These are phyloP conservation scores for Triplophysa rosa DNA, from an alignment of 2,113 vertebrate species.

Conservation along the genomic window DNA sequence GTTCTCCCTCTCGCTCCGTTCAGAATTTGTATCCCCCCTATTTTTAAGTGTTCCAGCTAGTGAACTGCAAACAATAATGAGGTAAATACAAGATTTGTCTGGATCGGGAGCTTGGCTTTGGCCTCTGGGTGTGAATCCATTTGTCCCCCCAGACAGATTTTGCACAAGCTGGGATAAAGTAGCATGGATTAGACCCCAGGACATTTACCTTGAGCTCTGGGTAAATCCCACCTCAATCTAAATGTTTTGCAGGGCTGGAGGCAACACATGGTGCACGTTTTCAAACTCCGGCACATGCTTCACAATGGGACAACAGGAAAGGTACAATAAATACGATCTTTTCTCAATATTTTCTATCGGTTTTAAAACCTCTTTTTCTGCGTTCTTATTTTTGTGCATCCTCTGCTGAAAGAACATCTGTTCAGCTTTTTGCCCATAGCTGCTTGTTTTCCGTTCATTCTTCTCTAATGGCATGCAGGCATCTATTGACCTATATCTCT, in stretches of 20 bases:
- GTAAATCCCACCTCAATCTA: conserved; percentile 38
- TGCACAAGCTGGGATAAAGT: neutral
- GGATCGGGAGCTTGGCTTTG: conserved; percentile 26
- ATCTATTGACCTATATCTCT: conserved; percentile 49
- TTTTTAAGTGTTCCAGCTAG: conserved; percentile 34
- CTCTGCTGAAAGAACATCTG: neutral
- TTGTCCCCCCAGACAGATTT: conserved; percentile 13
- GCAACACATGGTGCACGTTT: neutral
- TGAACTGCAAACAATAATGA: conserved; percentile 35
- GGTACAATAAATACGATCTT: neutral
- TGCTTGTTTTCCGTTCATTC: conserved; percentile 27
- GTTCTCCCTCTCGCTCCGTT: neutral
- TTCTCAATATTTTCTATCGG: neutral
- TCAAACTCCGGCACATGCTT: neutral
- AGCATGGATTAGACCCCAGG: conserved; percentile 25
- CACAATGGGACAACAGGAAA: neutral
- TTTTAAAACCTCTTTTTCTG: neutral
- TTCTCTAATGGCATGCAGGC: conserved; percentile 37
- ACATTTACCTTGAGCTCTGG: conserved; percentile 41
- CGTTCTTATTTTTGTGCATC: neutral
- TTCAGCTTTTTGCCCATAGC: neutral
- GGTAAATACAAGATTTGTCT: conserved; percentile 22
- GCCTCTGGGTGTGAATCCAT: conserved; percentile 14
- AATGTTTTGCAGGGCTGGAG: conserved; percentile 1
- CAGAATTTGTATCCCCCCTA: conserved; percentile 23